Percentiles rank a stretch among this genome's conserved stretches.
These are phyloP conservation scores for Drosophila testacea DNA, from an alignment of 2,888 invertebrate species.

Conservation along the genomic window DNA sequence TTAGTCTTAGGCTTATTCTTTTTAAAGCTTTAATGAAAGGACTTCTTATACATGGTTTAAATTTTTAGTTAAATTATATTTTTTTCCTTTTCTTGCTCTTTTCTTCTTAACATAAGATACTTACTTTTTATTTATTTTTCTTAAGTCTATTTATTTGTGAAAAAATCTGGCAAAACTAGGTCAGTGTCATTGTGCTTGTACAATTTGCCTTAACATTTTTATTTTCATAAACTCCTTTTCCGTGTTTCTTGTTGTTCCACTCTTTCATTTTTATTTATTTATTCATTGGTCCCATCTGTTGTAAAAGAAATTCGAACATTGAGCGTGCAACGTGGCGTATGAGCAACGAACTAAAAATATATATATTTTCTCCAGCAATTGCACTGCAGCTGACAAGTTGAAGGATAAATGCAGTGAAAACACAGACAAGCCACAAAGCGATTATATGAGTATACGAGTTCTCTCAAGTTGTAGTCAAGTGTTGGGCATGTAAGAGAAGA, in stretches of 20 bases:
- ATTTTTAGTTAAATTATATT: no score
- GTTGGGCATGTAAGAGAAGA: constrained; percentile 26
- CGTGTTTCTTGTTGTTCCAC: not conserved
- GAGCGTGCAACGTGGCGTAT: constrained; percentile 53
- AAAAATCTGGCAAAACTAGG: no score
- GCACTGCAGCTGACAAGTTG: constrained; percentile 42
- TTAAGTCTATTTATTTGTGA: no score
- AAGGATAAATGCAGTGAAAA: constrained; percentile 9
- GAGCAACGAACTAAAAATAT: constrained; percentile 47
- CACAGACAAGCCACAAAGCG: not conserved
- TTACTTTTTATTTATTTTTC: no score
- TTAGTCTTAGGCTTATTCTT: no score
- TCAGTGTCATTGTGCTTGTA: not conserved
- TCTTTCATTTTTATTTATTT: not conserved
- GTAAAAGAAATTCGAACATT: constrained; percentile 19
- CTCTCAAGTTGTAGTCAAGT: constrained; percentile 9
- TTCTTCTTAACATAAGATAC: no score
- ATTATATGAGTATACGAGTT: not conserved
- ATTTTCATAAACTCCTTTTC: constrained; percentile 2
- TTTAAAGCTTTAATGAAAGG: no score
- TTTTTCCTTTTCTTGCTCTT: no score
- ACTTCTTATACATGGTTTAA: no score
- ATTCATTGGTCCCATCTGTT: constrained; percentile 26
- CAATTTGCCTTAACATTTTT: not conserved
- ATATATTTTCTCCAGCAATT: constrained; percentile 17